These are phyloP conservation scores for Melanogrammus aeglefinus DNA, from an alignment of 2,797 vertebrate species.

Conservation along the genomic window DNA sequence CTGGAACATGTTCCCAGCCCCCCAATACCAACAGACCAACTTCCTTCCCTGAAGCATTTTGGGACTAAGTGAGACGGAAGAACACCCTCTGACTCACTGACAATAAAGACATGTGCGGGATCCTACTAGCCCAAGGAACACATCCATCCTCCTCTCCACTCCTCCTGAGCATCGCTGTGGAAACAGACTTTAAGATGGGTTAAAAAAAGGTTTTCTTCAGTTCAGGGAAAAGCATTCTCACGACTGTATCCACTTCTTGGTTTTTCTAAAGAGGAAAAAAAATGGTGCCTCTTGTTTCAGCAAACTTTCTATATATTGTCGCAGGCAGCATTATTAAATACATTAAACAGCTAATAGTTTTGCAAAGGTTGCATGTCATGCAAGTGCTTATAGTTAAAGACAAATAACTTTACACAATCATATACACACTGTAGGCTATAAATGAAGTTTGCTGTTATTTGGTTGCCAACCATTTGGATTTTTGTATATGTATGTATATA, in stretches of 20 bases:
- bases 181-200: neutral
- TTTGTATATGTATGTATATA: slow-evolving; percentile 4
- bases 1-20: slow-evolving; percentile 26
- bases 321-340: neutral
- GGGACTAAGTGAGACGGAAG: neutral
- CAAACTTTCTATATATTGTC: neutral
- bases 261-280: too few relatives aligned
- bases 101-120: neutral
- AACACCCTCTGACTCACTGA: neutral
- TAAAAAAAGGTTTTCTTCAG: neutral
- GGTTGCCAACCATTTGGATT: neutral
- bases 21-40: slow-evolving; percentile 1
- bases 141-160: neutral
- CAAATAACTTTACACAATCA: neutral
- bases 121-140: neutral
- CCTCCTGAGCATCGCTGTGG: neutral
- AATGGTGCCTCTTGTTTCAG: neutral
- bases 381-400: neutral
- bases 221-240: neutral
- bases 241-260: neutral
- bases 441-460: neutral
- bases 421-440: neutral
- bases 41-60: slow-evolving; percentile 13
- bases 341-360: neutral
- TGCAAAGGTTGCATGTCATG: neutral